Base-by-base conservation (phyloP, 2,888 invertebrate species). In the Scaptomyza cyrtandrae region DNA sequence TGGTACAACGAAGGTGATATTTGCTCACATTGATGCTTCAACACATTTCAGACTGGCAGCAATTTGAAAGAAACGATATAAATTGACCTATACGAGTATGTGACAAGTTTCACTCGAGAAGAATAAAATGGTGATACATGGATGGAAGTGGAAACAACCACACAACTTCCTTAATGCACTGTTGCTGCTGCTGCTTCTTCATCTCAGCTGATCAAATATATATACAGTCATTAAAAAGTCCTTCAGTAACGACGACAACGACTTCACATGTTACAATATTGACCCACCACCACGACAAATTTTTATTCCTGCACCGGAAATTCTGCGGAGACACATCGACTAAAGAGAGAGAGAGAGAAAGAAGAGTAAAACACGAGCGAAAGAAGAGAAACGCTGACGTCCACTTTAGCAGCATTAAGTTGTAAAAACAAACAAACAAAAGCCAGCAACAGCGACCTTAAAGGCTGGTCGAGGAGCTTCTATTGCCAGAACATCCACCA, bases 181-280 rank as follows among this genome's bases (percentile, higher is more conserved):
- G 48, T 2, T 19, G 19, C n/a, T 19, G 19, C 19, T 19, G 1
- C 19, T 19, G 1, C 19, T 19, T 19, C 19, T 19, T 19, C 19
- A 1, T 19, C 24, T 31, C 24, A 24, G n/a, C n/a, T n/a, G n/a
- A 24, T 24, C 24, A 1, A 24, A 24, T 5, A 24, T 24, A 24
- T 24, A 24, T 5, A 24, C 53, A 50, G 64, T 87, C 88, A 82
- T 85, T 87, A 81, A 85, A 82, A 87, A 85, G 88, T 85, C 82
- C 82, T 87, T 81, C 78, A 71, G 63, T 57, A 66, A 78, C 65
- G 86, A 75, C 82, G 86, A 82, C 88, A 59, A 87, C 88, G 63
- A 78, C 19, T 19, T 19, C 19, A 19, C 19, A 19, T 19, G 85
- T 87, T 87, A 85, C 88, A 81, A 76, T 61, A 72, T 75, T 24